Evolutionary conservation across 1,140 invertebrate genomes (phyloP), one percentile per base, ranked within the genome.

Genomic region (Euura lappo): DNA sequence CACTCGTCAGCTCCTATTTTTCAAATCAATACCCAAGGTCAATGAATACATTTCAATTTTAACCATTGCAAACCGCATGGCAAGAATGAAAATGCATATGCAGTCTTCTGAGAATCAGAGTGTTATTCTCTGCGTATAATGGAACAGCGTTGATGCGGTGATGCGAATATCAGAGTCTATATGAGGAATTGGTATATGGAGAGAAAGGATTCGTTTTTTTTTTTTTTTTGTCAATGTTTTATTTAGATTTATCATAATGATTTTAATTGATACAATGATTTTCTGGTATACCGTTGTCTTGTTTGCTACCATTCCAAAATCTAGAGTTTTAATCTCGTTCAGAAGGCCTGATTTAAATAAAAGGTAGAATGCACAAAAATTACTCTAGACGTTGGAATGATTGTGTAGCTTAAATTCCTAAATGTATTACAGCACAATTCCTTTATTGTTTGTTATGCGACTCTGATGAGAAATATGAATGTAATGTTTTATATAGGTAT

Each of bases 171-270:
- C 28, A 28, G 28, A 28, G 28, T 28, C 28, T 28, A 28, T 28
- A 28, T 60, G 8, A 60, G 51, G 13, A 5, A 60, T 60, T 60
- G 51, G 3, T 60, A 60, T n/a, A 60, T 60, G 51, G 8, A n/a
- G 10, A 60, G 51, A 60, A 42, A 4, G 28, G 3, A 28, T 13
- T 42, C 2, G 44, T 28, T 28, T 28, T 28, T n/a, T n/a, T n/a
- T n/a, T n/a, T 68, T 68, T 11, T 28, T 68, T 68, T 68, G 66
- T 44, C 3, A 68, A 42, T 44, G 44, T 68, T 86, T 87, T 87
- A 87, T 87, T 87, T 81, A 85, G 85, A 60, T 86, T 86, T 85
- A 87, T 84, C 82, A 86, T 87, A 86, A 87, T 85, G 79, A 78
- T 84, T 86, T 84, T 78, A 86, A 82, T 85, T 78, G 81, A 85